Evolutionary conservation across 1,140 invertebrate species (phyloP), one percentile per base, ranked within the genome.

Genomic region (Neotoxoptera formosana): DNA sequence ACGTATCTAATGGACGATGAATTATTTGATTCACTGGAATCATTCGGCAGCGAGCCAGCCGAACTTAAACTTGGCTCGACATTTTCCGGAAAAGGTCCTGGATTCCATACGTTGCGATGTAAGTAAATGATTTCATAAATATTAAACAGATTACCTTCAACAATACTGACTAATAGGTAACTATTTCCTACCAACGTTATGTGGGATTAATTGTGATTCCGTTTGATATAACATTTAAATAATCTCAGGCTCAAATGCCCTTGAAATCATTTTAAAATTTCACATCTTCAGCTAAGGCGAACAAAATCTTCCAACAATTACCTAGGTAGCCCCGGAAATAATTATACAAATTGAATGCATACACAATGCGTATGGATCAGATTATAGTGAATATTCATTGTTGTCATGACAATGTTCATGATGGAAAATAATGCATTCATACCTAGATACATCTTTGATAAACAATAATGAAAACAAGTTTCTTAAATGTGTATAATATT

Each of bases 31-130:
- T 83, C 91, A 36, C 11, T 93, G 81, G 81, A 84, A 93, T 86
- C 60, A 51, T 53, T 93, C 81, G 91, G 91, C 20, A 93, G 81
- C n/a, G 91, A 93, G 48, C 81, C 91, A 53, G 91, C 91, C 48
- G 97, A 98, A 95, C 95, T 98, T 51, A 98, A 98, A 95, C 95
- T 98, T 90, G 98, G 98, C 45, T 96, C 97, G 92, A 98, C 97
- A 94, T 98, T 98, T 95, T 97, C 96, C 3, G 96, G 96, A 91
- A 97, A 96, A 95, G 96, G 96, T 93, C 96, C 96, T 83, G 96
- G 97, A 94, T 98, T 98, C 95, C 98, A 98, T 95, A 98, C 98
- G 25, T 96, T 98, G 47, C 97, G 98, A 96, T 98, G 98, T 98
- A 97, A 97, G 97, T 96, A 94, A 93, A 48, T 76, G 56, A 36